These are phyloP conservation scores for Eptesicus fuscus DNA, from an alignment of 2,113 vertebrate genomes.

Conservation along the genomic window DNA sequence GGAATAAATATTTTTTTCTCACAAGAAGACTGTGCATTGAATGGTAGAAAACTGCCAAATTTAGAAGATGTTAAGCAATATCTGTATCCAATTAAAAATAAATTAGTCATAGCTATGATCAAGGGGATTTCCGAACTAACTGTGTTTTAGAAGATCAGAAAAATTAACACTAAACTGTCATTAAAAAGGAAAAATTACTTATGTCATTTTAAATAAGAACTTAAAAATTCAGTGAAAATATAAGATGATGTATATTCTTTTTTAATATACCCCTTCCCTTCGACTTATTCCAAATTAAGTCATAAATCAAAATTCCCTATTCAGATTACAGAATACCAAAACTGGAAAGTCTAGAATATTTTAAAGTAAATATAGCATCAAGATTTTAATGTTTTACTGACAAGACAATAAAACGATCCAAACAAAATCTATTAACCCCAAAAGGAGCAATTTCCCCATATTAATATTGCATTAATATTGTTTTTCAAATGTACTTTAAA, in stretches of 20 bases:
- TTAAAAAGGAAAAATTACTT: background rate
- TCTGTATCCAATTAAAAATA: slow-evolving; percentile 67
- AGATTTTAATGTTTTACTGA: background rate
- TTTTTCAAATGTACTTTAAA: slow-evolving; percentile 26
- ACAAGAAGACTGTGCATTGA: slow-evolving; percentile 57
- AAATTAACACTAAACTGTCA: slow-evolving; percentile 57
- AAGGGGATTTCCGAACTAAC: slow-evolving; percentile 59
- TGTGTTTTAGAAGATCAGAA: slow-evolving; percentile 47
- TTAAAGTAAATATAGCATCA: background rate
- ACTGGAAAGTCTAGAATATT: background rate
- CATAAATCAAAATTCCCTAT: background rate
- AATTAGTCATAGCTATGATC: slow-evolving; percentile 57
- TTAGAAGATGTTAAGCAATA: slow-evolving; percentile 64
- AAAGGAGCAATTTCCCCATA: background rate
- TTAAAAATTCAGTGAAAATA: background rate
- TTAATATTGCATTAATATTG: background rate
- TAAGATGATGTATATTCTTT: background rate
- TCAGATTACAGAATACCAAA: background rate
- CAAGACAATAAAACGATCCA: background rate
- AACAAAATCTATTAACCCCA: background rate
- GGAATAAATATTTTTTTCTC: slow-evolving; percentile 77
- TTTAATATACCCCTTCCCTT: background rate
- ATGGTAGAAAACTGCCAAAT: slow-evolving; percentile 62
- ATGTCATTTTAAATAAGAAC: background rate
- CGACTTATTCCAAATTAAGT: background rate